These are phyloP conservation scores for Micronycteris hirsuta DNA, from an alignment of 2,113 vertebrate genomes.

Conservation along the genomic window DNA sequence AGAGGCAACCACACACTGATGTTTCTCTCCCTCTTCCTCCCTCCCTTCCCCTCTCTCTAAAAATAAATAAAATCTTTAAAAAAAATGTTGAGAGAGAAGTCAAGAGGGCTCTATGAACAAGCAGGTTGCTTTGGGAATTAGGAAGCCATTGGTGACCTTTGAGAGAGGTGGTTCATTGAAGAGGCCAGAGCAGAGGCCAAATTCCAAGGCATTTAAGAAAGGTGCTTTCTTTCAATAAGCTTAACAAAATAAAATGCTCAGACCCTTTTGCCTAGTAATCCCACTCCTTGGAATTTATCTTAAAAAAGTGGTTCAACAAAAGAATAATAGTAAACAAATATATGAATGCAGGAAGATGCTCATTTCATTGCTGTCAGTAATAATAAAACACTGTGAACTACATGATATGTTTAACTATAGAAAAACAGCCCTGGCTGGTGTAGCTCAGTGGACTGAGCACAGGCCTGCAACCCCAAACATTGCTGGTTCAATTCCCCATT, in stretches of 20 bases:
- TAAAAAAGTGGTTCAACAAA: conserved; percentile 1
- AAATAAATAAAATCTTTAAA: no score
- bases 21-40: no score
- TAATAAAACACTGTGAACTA: not conserved
- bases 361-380: not conserved
- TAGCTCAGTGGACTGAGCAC: no score
- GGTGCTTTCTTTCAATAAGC: not conserved
- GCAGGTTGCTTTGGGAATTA: not conserved
- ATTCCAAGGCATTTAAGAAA: conserved; percentile 9
- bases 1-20: no score
- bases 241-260: conserved; percentile 22
- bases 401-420: not conserved
- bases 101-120: conserved; percentile 29
- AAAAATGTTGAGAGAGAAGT: not conserved
- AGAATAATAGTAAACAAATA: not conserved
- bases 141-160: conserved; percentile 10
- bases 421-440: not conserved
- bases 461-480: no score
- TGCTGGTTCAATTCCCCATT: no score
- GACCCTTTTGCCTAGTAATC: not conserved
- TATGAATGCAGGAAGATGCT: not conserved
- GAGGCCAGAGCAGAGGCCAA: not conserved
- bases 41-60: no score
- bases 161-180: conserved; percentile 12
- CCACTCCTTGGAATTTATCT: not conserved